phyloP scores from a whole-genome alignment of 2,888 invertebrate genomes.

The Axea sp. region DNA sequence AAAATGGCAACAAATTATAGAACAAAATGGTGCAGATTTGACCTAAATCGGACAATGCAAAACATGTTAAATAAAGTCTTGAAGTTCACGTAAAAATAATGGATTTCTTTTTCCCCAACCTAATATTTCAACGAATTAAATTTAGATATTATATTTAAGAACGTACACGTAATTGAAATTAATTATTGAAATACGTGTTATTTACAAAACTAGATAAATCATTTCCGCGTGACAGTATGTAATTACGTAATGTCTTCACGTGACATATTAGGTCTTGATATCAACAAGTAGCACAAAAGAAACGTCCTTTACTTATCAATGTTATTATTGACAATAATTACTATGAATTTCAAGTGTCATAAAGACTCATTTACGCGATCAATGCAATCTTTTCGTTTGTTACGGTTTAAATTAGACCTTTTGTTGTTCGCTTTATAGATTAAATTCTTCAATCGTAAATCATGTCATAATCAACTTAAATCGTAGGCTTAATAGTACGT shows the following conservation, averaged over 20 bases:
- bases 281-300: constrained; percentile 41
- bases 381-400: constrained; percentile 41
- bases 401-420: constrained; percentile 29
- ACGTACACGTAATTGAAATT: constrained; percentile 21
- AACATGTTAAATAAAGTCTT: no score
- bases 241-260: constrained; percentile 13
- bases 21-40: no score
- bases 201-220: constrained; percentile 13
- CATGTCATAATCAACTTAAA: constrained; percentile 53
- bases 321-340: constrained; percentile 47
- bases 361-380: constrained; percentile 35
- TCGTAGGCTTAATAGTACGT: constrained; percentile 34
- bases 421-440: constrained; percentile 34
- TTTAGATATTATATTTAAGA: constrained; percentile 19
- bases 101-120: no score
- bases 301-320: constrained; percentile 14
- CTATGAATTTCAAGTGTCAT: constrained; percentile 25
- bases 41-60: no score
- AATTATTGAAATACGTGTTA: constrained; percentile 23
- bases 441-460: constrained; percentile 45
- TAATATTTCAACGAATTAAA: constrained; percentile 21
- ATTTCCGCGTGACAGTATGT: constrained; percentile 1
- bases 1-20: no score
- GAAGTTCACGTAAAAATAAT: no score
- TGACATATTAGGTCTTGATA: constrained; percentile 16